phyloP scores from a whole-genome alignment of 1,140 invertebrate species.

The Heliothis subflexa region DNA sequence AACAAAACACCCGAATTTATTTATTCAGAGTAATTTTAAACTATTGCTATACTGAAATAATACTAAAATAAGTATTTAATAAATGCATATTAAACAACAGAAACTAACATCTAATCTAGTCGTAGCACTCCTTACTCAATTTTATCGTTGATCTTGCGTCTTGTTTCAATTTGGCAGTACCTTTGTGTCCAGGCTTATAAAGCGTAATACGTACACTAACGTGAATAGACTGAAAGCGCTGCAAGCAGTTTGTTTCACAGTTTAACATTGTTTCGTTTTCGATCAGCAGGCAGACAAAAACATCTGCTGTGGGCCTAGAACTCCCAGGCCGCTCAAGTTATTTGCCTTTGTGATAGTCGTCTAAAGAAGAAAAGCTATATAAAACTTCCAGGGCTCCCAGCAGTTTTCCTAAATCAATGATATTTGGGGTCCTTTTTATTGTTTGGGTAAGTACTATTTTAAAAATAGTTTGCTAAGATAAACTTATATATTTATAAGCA shows the following conservation, averaged over 20 bases:
- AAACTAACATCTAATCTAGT: constrained; percentile 4
- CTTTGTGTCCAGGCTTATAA: constrained; percentile 24
- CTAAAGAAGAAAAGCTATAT: constrained; percentile 26
- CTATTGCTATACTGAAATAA: not conserved
- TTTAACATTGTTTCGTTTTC: constrained; percentile 81
- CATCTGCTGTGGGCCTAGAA: constrained; percentile 66
- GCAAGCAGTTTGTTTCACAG: constrained; percentile 75
- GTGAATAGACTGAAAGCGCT: constrained; percentile 64
- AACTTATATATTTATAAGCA: not conserved
- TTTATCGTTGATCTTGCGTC: constrained; percentile 21
- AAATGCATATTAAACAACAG: not conserved
- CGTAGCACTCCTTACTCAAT: not conserved
- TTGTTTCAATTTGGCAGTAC: constrained; percentile 35
- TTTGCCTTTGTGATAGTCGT: constrained; percentile 63
- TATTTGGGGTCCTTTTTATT: not conserved
- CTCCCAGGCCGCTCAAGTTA: constrained; percentile 63
- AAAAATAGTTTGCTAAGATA: too few species aligned
- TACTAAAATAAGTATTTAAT: not conserved
- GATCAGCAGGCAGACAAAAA: constrained; percentile 67
- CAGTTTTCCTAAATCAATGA: not conserved
- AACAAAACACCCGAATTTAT: not conserved
- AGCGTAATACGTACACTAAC: constrained; percentile 4
- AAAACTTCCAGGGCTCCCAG: not conserved
- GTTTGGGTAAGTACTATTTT: too few species aligned
- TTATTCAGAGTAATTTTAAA: not conserved